A percentile compares a stretch with the other conserved stretches of the same genome.
Evolutionary conservation across 2,888 invertebrate species (phyloP).

Genomic region (Callinectes sapidus): DNA sequence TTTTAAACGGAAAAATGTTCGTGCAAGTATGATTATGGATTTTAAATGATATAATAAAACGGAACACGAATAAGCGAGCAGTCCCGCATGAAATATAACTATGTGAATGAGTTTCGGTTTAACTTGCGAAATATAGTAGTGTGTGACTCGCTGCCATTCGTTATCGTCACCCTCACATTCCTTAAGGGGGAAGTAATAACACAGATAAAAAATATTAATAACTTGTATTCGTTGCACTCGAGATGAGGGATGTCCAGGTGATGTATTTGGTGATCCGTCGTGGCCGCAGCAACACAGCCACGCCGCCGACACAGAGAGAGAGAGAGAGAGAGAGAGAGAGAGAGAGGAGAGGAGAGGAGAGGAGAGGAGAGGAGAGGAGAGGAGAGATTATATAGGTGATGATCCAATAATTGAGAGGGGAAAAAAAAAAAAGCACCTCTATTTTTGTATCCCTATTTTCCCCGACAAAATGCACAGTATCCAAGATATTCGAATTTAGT

Average conservation of each 20-base stretch:
- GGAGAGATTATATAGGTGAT: neutral
- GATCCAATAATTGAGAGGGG: no score
- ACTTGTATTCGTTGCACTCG: conserved; percentile 26
- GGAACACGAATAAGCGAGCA: neutral
- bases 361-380: neutral
- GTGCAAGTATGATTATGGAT: neutral
- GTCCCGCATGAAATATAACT: neutral
- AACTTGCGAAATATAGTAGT: conserved; percentile 16
- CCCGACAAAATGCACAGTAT: no score
- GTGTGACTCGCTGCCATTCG: conserved; percentile 11
- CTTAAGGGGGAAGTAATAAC: conserved; percentile 31
- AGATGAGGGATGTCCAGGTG: conserved; percentile 36
- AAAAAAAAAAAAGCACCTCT: no score
- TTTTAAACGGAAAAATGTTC: neutral
- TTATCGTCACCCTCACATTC: conserved; percentile 37
- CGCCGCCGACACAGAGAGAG: conserved; percentile 17
- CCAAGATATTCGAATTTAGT: neutral
- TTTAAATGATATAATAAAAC: conserved; percentile 15
- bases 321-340: conserved; percentile 37
- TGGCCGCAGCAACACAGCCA: neutral
- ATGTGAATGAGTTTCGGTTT: conserved; percentile 33
- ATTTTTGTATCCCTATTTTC: no score
- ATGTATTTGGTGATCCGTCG: conserved; percentile 24
- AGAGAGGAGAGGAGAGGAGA: conserved; percentile 24
- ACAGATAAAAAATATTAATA: conserved; percentile 34